Evolutionary conservation across 2,797 vertebrate genomes (phyloP), one percentile per base, ranked within the genome.

Genomic region (Rhinophrynus dorsalis): DNA sequence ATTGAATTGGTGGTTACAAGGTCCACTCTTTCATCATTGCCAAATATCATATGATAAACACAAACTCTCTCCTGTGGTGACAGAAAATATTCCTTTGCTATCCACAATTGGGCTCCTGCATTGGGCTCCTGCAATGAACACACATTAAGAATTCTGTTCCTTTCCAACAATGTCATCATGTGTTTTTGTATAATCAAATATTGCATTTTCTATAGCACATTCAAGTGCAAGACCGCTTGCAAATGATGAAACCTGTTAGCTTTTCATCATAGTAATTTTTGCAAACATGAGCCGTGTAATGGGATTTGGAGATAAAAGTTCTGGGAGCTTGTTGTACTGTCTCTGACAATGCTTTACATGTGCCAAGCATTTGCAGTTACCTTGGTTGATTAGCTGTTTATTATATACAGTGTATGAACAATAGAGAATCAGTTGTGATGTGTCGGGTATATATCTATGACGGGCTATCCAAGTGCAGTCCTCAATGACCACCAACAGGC

Each of bases 331-430:
- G 62, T 55, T 70, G 56, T 23, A 37, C 42, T 26, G 21, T 47
- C 58, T 70, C 59, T 30, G 33, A 10, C 29, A 33, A 58, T 60
- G 21, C 24, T 52, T 27, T 60, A 51, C 5, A 35, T 29, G 33
- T 68, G 66, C 66, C 66, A 69, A 54, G 33, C 17, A 3, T 60
- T 35, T 15, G 32, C 54, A 35, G 58, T 62, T 37, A 45, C 50
- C 50, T 62, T 70, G 67, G 67, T 55, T 62, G 56, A 40, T 70
- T 30, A 70, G 58, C 67, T 62, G 67, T 56, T 44, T 61, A 44
- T 9, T 26, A 52, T 48, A 62, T 44, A 61, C 40, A 62, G 5
- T 23, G 6, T 27, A 45, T 23, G 21, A 50, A 50, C 17, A 26
- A 12, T 23, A 26, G 23, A 26, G n/a, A 5, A 52, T 29, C 8